Conservation (phyloP, 2,888 invertebrate genomes). For the Pandemis cinnamomeana region DNA sequence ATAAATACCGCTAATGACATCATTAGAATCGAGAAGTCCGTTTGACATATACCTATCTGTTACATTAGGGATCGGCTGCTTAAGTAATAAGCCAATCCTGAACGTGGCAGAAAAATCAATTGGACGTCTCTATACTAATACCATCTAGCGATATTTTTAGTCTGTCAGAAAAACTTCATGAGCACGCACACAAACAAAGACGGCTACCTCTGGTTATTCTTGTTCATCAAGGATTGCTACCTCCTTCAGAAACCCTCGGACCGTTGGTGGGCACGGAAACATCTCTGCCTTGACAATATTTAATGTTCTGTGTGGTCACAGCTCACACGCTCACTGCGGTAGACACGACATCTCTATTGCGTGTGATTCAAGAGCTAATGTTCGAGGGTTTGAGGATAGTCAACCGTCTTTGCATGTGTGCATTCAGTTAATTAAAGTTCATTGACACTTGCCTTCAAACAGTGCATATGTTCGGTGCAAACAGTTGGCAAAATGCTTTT, state of each 20-base stretch:
- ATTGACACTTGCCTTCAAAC: conserved; percentile 56
- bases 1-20: no score
- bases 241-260: neutral
- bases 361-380: no score
- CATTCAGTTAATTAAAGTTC: neutral
- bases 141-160: no score
- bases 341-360: neutral
- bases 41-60: no score
- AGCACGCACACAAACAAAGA: neutral
- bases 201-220: neutral
- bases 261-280: neutral
- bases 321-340: no score
- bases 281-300: neutral
- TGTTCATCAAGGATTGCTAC: neutral
- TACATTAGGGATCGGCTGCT: no score
- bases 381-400: neutral
- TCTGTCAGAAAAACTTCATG: no score
- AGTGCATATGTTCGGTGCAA: conserved; percentile 58
- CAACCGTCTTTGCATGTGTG: conserved; percentile 1
- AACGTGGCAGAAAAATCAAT: no score
- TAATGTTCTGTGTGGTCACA: no score
- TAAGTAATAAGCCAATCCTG: no score
- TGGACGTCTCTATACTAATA: no score
- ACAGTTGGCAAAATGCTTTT: conserved; percentile 57
- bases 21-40: no score